phyloP scores from a whole-genome alignment of 2,888 invertebrate species.

The Habroteleia sp. region DNA sequence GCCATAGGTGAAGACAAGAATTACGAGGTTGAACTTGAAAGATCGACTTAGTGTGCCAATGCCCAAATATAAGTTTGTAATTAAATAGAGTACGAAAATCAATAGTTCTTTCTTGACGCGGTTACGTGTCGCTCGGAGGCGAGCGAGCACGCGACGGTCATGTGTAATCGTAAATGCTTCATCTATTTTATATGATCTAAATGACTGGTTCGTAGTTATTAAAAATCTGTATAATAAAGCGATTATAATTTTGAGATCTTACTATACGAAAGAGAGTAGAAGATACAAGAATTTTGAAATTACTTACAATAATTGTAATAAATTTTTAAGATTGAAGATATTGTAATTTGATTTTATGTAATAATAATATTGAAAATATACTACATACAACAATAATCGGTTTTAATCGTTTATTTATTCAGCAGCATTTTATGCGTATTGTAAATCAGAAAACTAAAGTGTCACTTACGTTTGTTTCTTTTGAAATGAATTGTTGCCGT shows the following conservation, averaged over 20 bases:
- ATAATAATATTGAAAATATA: slow-evolving; percentile 64
- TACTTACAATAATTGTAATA: slow-evolving; percentile 62
- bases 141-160: too few relatives aligned
- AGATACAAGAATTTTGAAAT: slow-evolving; percentile 50
- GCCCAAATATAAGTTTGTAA: slow-evolving; percentile 49
- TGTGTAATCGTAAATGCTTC: slow-evolving; percentile 44
- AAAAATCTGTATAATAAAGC: slow-evolving; percentile 54
- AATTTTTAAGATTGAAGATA: slow-evolving; percentile 69
- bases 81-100: slow-evolving; percentile 43
- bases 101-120: slow-evolving; percentile 26
- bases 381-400: too few relatives aligned
- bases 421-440: too few relatives aligned
- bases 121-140: too few relatives aligned
- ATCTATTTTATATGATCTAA: slow-evolving; percentile 61
- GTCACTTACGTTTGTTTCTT: too few relatives aligned
- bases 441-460: too few relatives aligned
- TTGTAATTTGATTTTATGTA: slow-evolving; percentile 70
- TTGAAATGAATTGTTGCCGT: too few relatives aligned
- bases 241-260: slow-evolving; percentile 53
- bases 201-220: slow-evolving; percentile 43
- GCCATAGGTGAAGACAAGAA: slow-evolving; percentile 40
- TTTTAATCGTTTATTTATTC: too few relatives aligned
- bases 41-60: slow-evolving; percentile 57
- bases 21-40: slow-evolving; percentile 41
- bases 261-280: slow-evolving; percentile 46